Evolutionary conservation across 2,797 vertebrate species (phyloP).

Genomic region (Enteromius treurensis): DNA sequence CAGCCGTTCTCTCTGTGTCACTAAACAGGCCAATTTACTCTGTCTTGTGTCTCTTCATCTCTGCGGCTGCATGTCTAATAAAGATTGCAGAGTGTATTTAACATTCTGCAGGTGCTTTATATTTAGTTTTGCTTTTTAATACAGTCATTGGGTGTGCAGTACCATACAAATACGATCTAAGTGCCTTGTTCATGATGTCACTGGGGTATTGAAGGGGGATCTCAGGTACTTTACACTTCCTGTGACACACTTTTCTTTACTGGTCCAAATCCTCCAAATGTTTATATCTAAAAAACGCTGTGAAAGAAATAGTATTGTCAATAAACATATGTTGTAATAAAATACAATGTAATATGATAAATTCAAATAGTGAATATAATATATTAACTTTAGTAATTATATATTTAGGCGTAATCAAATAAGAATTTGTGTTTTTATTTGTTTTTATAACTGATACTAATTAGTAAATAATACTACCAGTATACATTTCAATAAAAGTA

Average conservation of each 20-base stretch:
- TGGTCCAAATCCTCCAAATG: neutral
- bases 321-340: neutral
- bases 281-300: neutral
- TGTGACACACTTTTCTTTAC: neutral
- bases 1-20: conserved; percentile 62
- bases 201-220: neutral
- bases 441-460: too few species aligned
- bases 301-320: neutral
- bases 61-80: neutral
- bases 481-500: neutral
- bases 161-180: neutral
- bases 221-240: neutral
- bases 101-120: neutral
- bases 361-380: neutral
- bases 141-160: neutral
- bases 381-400: neutral
- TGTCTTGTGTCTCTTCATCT: conserved; percentile 1
- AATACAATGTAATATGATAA: neutral
- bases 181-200: neutral
- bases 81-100: neutral
- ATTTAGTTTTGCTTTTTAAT: neutral
- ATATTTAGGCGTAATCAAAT: neutral
- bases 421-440: neutral
- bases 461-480: too few species aligned
- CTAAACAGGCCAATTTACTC: conserved; percentile 44